Conservation (phyloP, 2,113 vertebrate species). For the Neotragus moschatus region DNA sequence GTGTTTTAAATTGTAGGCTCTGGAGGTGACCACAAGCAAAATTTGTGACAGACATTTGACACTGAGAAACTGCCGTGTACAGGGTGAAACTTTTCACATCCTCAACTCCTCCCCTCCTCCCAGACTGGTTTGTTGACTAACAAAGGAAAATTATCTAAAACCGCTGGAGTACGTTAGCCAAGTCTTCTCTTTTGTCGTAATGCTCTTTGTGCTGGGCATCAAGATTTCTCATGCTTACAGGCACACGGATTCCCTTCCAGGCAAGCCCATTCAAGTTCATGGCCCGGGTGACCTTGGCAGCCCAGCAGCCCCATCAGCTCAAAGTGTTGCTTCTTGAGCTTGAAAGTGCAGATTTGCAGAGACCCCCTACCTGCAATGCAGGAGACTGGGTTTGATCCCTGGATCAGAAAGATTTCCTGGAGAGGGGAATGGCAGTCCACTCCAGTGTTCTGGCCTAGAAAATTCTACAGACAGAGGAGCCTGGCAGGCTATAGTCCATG, state of each 20-base stretch:
- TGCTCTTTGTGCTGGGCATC: background rate
- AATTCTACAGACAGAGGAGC: background rate
- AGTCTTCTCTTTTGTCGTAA: background rate
- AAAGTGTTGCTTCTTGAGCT: background rate
- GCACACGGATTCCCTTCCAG: background rate
- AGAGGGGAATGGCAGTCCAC: background rate
- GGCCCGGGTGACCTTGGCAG: rapidly evolving
- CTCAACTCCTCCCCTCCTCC: background rate
- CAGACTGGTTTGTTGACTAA: slow-evolving; percentile 60
- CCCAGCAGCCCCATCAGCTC: too few relatives aligned
- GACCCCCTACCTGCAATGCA: background rate
- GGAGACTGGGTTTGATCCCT: background rate
- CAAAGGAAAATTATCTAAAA: slow-evolving; percentile 63
- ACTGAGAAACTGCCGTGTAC: slow-evolving; percentile 59
- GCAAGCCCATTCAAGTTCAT: background rate
- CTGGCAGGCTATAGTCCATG: background rate
- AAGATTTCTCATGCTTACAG: background rate
- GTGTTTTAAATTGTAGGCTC: slow-evolving; percentile 71
- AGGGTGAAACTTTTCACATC: slow-evolving; percentile 55
- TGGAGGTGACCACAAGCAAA: slow-evolving; percentile 64
- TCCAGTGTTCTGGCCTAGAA: background rate
- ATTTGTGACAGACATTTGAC: slow-evolving; percentile 75
- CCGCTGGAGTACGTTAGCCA: slow-evolving; percentile 11
- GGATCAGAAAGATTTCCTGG: background rate
- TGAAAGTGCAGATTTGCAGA: background rate